Evolutionary conservation across 2,797 vertebrate genomes (phyloP), one percentile per base, ranked within the genome.

Genomic region (Cephalopachus bancanus): DNA sequence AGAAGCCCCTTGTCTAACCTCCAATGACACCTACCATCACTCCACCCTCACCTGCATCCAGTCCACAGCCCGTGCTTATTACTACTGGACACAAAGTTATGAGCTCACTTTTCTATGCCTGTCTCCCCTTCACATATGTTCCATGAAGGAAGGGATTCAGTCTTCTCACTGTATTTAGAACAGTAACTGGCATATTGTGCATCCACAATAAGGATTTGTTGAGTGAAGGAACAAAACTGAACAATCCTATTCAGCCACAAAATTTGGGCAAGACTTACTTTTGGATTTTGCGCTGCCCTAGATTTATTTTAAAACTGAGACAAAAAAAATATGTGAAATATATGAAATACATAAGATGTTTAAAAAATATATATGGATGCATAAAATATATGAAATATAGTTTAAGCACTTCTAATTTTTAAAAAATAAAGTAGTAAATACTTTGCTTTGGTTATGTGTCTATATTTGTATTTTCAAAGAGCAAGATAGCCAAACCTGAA

Each of bases 291-390:
- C 91, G 51, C 10, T 33, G 64, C 19, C 59, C 81, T 60, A 84
- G 17, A 33, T 79, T 76, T 75, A 80, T 72, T 95, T 94, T 75
- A 69, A 96, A 96, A 88, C 24, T 10, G n/a, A 74, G 9, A 64
- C 10, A 49, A 51, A 55, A 53, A 92, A 92, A 84, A 71, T 33
- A 37, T 11, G 10, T 78, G 6, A 88, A 91, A 64, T 85, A 7
- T 5, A 84, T 81, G 69, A 92, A 64, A 59, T 49, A 67, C 0
- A 20, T 33, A 65, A 88, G 37, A 26, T 44, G 17, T 44, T 59
- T 59, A 30, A 65, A 30, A 65, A n/a, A 64, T 28, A 64, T 37
- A n/a, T 15, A 65, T 2, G 8, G 26, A 33, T 4, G 60, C 1
- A 1, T n/a, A 51, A 83, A 72, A 93, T 5, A 3, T 9, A 76